Percentiles rank a stretch among this genome's conserved stretches.
Conservation (phyloP, 2,113 vertebrate genomes). For the Corapipo altera region DNA sequence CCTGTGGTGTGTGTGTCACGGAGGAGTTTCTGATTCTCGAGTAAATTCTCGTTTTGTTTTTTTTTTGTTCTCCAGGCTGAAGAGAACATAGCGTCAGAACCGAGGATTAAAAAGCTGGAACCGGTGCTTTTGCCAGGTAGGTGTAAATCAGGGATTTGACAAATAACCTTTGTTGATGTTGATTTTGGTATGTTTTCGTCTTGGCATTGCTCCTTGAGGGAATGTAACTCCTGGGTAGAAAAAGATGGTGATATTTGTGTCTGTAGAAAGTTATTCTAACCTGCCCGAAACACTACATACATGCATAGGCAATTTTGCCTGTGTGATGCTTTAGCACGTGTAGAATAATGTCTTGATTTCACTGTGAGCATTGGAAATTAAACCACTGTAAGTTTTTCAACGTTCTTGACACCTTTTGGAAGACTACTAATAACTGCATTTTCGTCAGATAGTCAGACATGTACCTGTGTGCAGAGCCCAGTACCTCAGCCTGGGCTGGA, state of each 20-base stretch:
- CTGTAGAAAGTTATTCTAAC: background rate
- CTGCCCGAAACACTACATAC: background rate
- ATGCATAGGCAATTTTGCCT: background rate
- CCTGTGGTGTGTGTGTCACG: background rate
- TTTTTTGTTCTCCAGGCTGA: constrained; percentile 75
- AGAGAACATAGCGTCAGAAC: constrained; percentile 78
- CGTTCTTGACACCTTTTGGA: background rate
- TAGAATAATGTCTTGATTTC: background rate
- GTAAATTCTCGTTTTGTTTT: background rate
- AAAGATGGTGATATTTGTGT: background rate
- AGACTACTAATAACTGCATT: background rate
- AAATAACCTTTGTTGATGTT: background rate
- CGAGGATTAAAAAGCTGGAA: constrained; percentile 90
- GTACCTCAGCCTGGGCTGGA: background rate
- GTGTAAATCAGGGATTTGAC: background rate
- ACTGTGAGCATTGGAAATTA: background rate
- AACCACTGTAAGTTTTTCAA: background rate
- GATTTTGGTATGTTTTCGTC: background rate
- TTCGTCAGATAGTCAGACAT: background rate
- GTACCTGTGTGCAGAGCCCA: background rate
- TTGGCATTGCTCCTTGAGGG: background rate
- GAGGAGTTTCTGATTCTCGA: background rate
- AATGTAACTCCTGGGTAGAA: background rate
- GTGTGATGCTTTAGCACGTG: background rate
- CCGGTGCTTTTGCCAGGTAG: constrained; percentile 90